Evolutionary conservation across 2,113 vertebrate species (phyloP).

Genomic region (Lethenteron camtschaticum): DNA sequence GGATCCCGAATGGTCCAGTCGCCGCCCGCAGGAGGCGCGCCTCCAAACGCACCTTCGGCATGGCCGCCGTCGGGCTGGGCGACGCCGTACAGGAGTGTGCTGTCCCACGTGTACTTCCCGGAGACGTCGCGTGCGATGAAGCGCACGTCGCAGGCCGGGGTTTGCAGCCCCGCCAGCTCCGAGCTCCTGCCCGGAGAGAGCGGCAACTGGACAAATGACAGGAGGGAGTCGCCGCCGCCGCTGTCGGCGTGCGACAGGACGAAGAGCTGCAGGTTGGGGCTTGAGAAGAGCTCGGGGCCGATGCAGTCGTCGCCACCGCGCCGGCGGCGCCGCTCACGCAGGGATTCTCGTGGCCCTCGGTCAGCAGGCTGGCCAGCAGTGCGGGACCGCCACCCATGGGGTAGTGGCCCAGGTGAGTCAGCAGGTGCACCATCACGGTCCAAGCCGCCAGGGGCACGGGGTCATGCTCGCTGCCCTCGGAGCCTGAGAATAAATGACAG

Average conservation of each 20-base stretch:
- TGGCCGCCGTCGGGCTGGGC: conserved; percentile 17
- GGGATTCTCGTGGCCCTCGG: conserved; percentile 89
- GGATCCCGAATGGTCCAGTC: too few species aligned
- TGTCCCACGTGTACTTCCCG: conserved; percentile 94
- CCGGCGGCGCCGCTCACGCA: conserved; percentile 71
- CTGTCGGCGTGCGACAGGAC: conserved; percentile 42
- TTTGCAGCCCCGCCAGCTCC: conserved; percentile 64
- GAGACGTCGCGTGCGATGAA: conserved; percentile 81
- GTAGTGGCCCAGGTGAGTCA: conserved; percentile 91
- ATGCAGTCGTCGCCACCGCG: conserved; percentile 57
- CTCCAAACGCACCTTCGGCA: neutral
- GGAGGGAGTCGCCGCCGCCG: neutral
- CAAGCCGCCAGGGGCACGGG: conserved; percentile 84
- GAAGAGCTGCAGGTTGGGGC: conserved; percentile 88
- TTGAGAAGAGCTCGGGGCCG: conserved; percentile 80
- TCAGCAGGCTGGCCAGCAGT: conserved; percentile 85
- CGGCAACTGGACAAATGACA: neutral
- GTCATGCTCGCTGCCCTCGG: conserved; percentile 31
- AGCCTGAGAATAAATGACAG: too few species aligned
- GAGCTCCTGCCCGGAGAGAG: too few species aligned
- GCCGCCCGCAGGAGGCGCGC: neutral
- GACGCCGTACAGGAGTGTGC: conserved; percentile 71
- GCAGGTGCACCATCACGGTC: conserved; percentile 86
- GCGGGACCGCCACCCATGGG: conserved; percentile 89
- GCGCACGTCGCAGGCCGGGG: conserved; percentile 63